Evolutionary conservation across 2,888 invertebrate species (phyloP).

Genomic region (Gasteruption jaculator): DNA sequence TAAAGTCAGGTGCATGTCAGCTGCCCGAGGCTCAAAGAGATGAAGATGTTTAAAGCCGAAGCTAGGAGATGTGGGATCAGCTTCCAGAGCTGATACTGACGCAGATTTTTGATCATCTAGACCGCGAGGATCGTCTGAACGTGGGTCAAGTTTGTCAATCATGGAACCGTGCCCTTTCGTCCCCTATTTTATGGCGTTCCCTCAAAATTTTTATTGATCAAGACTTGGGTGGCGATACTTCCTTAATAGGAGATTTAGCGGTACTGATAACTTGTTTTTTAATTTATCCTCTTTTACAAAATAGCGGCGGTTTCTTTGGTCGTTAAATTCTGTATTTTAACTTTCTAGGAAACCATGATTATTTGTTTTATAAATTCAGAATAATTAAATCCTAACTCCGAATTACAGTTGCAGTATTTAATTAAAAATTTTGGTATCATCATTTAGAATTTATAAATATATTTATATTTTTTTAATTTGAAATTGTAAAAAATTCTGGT

Average conservation of each 20-base stretch:
- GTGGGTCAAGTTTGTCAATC: conserved; percentile 38
- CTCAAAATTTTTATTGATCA: conserved; percentile 43
- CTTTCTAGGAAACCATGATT: too few relatives aligned
- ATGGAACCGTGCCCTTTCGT: conserved; percentile 41
- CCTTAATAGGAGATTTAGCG: conserved; percentile 38
- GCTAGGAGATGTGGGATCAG: conserved; percentile 47
- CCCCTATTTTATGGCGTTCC: conserved; percentile 45
- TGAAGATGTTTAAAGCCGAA: conserved; percentile 36
- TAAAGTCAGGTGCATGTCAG: conserved; percentile 31
- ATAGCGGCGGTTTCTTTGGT: too few relatives aligned
- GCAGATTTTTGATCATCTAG: conserved; percentile 42
- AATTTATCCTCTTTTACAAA: too few relatives aligned
- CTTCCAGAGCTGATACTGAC: conserved; percentile 49
- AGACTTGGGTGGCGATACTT: conserved; percentile 39
- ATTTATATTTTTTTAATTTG: too few relatives aligned
- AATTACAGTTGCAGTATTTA: too few relatives aligned
- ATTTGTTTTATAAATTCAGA: too few relatives aligned
- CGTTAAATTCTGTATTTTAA: too few relatives aligned
- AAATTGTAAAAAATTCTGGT: too few relatives aligned
- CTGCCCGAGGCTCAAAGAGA: conserved; percentile 22
- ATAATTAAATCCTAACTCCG: too few relatives aligned
- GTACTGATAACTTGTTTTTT: conserved; percentile 29
- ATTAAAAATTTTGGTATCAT: too few relatives aligned
- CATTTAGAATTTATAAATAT: too few relatives aligned
- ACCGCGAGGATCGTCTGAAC: conserved; percentile 38